Evolutionary conservation across 23 tunicate species (phyloP).

Genomic region (Clavelina lepadiformis): DNA sequence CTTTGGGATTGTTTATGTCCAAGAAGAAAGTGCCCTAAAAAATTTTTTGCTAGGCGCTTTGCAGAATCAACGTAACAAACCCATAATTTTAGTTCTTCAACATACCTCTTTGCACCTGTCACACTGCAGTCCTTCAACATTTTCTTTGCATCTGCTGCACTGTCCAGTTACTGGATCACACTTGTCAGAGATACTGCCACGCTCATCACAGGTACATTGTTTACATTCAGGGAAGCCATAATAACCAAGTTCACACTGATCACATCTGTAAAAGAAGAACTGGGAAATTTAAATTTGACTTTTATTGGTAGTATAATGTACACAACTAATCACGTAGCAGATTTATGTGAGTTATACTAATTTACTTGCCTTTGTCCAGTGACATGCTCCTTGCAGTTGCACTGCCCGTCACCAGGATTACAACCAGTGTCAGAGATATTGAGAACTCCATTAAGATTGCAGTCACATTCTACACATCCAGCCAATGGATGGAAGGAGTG

Average conservation of each 20-base stretch:
- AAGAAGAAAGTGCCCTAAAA: conserved; percentile 62
- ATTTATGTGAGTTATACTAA: no score
- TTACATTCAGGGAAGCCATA: conserved; percentile 91
- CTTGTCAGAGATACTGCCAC: conserved; percentile 66
- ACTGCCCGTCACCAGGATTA: conserved; percentile 61
- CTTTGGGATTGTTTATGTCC: conserved; percentile 59
- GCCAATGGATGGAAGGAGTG: conserved; percentile 78
- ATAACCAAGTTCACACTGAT: conserved; percentile 79
- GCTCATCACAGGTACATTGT: conserved; percentile 67
- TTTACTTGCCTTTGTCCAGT: conserved; percentile 60
- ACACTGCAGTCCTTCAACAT: conserved; percentile 94
- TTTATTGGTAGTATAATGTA: no score
- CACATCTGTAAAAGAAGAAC: conserved; percentile 49
- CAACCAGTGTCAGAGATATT: conserved; percentile 64
- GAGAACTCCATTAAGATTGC: conserved; percentile 73
- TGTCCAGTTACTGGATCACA: conserved; percentile 80
- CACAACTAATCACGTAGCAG: no score
- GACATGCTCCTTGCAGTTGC: conserved; percentile 77
- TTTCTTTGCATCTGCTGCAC: conserved; percentile 88
- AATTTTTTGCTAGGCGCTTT: not conserved
- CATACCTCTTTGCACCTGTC: conserved; percentile 88
- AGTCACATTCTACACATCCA: conserved; percentile 84
- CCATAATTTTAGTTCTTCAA: not conserved
- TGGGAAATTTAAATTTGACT: no score
- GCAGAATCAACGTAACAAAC: not conserved